Percentiles rank a stretch among this genome's conserved stretches.
Conservation (phyloP, 2,888 invertebrate genomes). For the Drosophila tripunctata region DNA sequence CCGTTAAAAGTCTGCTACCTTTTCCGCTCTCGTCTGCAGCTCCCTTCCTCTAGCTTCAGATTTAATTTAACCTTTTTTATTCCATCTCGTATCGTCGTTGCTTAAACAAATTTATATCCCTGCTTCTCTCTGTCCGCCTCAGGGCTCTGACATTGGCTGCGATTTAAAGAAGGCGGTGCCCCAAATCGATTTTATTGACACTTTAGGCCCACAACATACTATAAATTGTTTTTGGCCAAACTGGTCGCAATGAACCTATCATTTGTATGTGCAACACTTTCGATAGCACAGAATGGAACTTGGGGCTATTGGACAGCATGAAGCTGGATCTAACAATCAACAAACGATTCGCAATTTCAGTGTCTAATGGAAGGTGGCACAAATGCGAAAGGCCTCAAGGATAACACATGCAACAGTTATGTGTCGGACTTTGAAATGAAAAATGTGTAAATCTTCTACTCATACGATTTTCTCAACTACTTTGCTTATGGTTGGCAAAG, state of each 20-base stretch:
- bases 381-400: conserved; percentile 38
- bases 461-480: no score
- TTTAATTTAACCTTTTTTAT: conserved; percentile 59
- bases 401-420: conserved; percentile 52
- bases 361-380: conserved; percentile 25
- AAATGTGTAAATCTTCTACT: not conserved
- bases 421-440: conserved; percentile 1
- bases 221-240: conserved; percentile 48
- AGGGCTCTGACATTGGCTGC: not conserved
- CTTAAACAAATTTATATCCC: conserved; percentile 66
- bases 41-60: conserved; percentile 23
- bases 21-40: not conserved
- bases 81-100: conserved; percentile 25
- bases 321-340: no score
- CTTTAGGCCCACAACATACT: conserved; percentile 44
- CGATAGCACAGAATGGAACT: not conserved
- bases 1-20: conserved; percentile 39
- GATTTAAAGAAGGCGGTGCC: conserved; percentile 42
- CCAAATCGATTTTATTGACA: conserved; percentile 77
- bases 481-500: not conserved
- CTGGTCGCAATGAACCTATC: conserved; percentile 61
- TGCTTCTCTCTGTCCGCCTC: conserved; percentile 17
- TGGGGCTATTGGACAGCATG: not conserved
- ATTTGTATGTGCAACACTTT: conserved; percentile 66
- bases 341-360: conserved; percentile 56